phyloP scores from a whole-genome alignment of 2,888 invertebrate genomes.

The Stenodera caucasica region DNA sequence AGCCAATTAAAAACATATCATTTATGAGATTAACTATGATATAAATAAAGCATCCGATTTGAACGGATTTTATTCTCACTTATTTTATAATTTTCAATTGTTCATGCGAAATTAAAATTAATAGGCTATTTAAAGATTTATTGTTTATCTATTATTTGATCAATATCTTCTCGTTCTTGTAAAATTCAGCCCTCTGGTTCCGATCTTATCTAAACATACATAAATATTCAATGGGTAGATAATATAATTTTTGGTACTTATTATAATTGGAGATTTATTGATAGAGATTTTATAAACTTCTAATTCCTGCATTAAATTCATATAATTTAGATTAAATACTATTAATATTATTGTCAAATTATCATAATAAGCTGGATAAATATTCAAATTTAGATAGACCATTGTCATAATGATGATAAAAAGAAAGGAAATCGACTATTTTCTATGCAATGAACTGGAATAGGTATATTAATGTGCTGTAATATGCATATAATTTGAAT shows the following conservation, averaged over 20 bases:
- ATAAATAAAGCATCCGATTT: neutral
- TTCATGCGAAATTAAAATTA: neutral
- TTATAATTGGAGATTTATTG: too few species aligned
- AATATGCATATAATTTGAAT: too few species aligned
- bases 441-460: neutral
- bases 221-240: neutral
- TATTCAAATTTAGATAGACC: neutral
- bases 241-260: neutral
- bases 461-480: neutral
- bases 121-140: constrained; percentile 1
- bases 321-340: neutral
- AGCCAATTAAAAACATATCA: neutral
- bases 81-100: neutral
- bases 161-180: neutral
- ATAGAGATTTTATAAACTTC: too few species aligned
- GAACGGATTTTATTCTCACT: neutral
- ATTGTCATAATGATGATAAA: neutral
- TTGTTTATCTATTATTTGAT: neutral
- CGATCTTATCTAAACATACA: constrained; percentile 15
- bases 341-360: neutral
- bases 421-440: neutral
- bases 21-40: neutral
- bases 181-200: constrained; percentile 13
- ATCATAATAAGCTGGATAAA: neutral
- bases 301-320: too few species aligned